A percentile compares a stretch with the other conserved stretches of the same genome.
Conservation (phyloP, 2,797 vertebrate species). For the Tiaroga cobitis region DNA sequence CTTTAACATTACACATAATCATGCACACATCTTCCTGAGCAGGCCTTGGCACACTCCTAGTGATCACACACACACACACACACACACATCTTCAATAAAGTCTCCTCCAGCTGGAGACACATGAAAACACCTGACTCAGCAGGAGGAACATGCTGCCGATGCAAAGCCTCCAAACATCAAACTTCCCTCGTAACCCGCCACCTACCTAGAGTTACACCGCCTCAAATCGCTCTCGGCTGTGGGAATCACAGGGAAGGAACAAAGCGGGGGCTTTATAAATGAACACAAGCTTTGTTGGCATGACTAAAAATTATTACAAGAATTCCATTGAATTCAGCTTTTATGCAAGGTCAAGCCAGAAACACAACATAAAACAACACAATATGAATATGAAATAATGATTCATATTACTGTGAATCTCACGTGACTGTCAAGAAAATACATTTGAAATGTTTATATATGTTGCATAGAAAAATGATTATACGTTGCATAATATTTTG, state of each 20-base stretch:
- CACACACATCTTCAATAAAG: conserved; percentile 3
- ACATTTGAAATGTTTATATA: neutral
- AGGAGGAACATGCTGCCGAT: conserved; percentile 70
- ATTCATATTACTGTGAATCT: neutral
- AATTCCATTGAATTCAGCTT: neutral
- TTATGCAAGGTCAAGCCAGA: neutral
- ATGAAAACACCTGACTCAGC: conserved; percentile 61
- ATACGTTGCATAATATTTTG: neutral
- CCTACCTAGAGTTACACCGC: conserved; percentile 54
- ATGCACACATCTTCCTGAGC: neutral
- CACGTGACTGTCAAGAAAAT: neutral
- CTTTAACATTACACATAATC: neutral
- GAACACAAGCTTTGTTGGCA: neutral
- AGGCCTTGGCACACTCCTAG: conserved; percentile 18
- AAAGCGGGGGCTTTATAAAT: neutral
- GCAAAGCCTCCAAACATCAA: conserved; percentile 66
- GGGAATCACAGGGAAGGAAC: conserved; percentile 27
- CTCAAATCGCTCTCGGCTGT: conserved; percentile 59
- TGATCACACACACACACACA: no score
- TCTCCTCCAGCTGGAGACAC: conserved; percentile 37
- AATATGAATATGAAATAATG: no score
- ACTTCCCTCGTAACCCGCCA: conserved; percentile 53
- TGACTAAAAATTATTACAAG: neutral
- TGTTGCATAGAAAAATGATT: no score
- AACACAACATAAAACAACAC: no score